These are phyloP conservation scores for Drosophila buzzatii DNA, from an alignment of 2,888 invertebrate genomes.

Conservation along the genomic window DNA sequence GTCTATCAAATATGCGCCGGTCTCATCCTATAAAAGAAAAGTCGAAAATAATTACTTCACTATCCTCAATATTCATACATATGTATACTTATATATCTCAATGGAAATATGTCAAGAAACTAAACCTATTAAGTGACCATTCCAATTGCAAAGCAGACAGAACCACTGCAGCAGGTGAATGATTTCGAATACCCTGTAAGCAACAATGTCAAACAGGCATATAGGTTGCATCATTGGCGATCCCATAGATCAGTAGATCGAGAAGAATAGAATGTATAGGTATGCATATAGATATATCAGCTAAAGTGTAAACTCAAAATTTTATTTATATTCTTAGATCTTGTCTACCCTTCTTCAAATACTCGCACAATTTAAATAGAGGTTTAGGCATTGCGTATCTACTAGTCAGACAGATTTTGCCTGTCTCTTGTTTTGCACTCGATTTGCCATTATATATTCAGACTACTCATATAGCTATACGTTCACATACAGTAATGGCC, in stretches of 20 bases:
- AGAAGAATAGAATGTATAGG: no score
- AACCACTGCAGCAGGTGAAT: not conserved
- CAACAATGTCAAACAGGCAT: not conserved
- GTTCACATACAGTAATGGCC: slow-evolving; percentile 11
- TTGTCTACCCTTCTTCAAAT: not conserved
- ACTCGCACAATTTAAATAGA: not conserved
- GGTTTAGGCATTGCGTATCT: not conserved
- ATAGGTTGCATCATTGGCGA: not conserved
- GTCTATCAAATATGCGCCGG: slow-evolving; percentile 99
- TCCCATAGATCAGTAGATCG: not conserved
- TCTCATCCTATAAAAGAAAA: slow-evolving; percentile 91
- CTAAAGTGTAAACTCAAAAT: no score
- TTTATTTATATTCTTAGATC: no score
- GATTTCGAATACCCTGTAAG: not conserved
- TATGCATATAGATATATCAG: no score
- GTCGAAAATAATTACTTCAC: slow-evolving; percentile 23
- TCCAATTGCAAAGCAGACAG: not conserved
- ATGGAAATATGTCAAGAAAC: slow-evolving; percentile 3
- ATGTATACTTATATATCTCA: not conserved
- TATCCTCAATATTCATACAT: not conserved
- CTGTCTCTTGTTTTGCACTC: not conserved
- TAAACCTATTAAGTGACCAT: not conserved
- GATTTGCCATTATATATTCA: slow-evolving; percentile 7
- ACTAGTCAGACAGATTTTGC: not conserved
- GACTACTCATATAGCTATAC: not conserved